Base-by-base conservation (phyloP, 2,113 vertebrate species). In the Platycercus adscitus region DNA sequence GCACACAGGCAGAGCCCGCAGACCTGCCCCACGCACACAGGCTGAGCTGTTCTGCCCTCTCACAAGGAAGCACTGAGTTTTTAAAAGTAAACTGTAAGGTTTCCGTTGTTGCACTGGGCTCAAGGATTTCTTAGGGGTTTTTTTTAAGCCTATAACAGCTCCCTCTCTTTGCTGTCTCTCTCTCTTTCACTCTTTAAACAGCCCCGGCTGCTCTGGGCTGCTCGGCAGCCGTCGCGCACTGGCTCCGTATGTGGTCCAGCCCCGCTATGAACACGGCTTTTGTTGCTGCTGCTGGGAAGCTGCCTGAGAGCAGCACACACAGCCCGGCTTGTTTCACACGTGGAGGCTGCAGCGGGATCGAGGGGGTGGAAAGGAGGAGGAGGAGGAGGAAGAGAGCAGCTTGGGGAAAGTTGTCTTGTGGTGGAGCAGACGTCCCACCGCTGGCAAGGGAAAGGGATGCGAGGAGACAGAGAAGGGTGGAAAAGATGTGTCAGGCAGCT, bases 1-100 rank as follows among this genome's bases (percentile, higher is more conserved):
- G 96, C 98, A 96, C 96, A 97, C 97, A 98, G 94, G 24, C 97
- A 91, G 95, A 96, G 95, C 95, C 77, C 69, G 24, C 94, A 72
- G 92, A 5, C 49, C 71, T 37, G 81, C 92, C 75, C 93, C 61
- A n/a, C 19, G 17, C 92, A 98, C 97, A 98, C 96, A 96, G 96
- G 53, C 95, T 0, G 76, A 46, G 92, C 98, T 98, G 97, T 97
- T 97, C 89, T 89, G n/a, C 85, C 95, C 35, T 26, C 97, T 96
- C 96, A 98, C 97, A 98, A 98, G 98, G 97, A 98, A 98, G 93
- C 97, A 97, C 97, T 98, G 97, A 98, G 95, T 94, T 97, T 96
- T 98, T 95, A 95, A 98, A 98, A 98, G 98, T 98, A 98, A 98
- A 98, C 97, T 95, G 78, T 96, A 97, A 89, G 53, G 81, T 98